phyloP scores from a whole-genome alignment of 2,888 invertebrate species.

The Morpho achilles region DNA sequence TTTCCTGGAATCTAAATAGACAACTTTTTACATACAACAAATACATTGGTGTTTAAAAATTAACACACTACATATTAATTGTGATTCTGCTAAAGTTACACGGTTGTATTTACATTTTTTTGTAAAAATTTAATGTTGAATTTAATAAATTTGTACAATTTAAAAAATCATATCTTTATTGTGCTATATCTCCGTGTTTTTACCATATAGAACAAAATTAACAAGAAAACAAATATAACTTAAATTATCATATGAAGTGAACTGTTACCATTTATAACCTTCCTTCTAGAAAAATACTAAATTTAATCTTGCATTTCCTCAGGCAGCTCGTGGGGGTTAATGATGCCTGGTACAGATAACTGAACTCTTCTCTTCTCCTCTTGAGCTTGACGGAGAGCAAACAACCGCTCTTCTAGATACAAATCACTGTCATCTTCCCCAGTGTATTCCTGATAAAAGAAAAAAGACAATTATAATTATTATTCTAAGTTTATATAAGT shows the following conservation, averaged over 20 bases:
- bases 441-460: slow-evolving; percentile 92
- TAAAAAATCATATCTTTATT: too few relatives aligned
- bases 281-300: slow-evolving; percentile 27
- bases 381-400: slow-evolving; percentile 92
- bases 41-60: too few relatives aligned
- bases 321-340: slow-evolving; percentile 96
- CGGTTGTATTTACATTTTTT: too few relatives aligned
- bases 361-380: slow-evolving; percentile 95
- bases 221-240: background rate
- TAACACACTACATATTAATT: too few relatives aligned
- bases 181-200: background rate
- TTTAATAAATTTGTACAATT: too few relatives aligned
- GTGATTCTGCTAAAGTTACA: too few relatives aligned
- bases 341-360: slow-evolving; percentile 96
- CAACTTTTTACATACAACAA: too few relatives aligned
- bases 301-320: slow-evolving; percentile 95
- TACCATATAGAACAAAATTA: background rate
- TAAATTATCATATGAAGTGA: slow-evolving; percentile 32
- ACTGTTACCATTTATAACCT: slow-evolving; percentile 39
- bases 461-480: background rate
- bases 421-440: slow-evolving; percentile 99
- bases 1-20: too few relatives aligned
- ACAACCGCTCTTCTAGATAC: slow-evolving; percentile 97
- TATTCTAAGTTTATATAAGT: too few relatives aligned
- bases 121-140: too few relatives aligned